Evolutionary conservation across 2,888 invertebrate genomes (phyloP), one percentile per base, ranked within the genome.

Genomic region (Drosophila formosana): DNA sequence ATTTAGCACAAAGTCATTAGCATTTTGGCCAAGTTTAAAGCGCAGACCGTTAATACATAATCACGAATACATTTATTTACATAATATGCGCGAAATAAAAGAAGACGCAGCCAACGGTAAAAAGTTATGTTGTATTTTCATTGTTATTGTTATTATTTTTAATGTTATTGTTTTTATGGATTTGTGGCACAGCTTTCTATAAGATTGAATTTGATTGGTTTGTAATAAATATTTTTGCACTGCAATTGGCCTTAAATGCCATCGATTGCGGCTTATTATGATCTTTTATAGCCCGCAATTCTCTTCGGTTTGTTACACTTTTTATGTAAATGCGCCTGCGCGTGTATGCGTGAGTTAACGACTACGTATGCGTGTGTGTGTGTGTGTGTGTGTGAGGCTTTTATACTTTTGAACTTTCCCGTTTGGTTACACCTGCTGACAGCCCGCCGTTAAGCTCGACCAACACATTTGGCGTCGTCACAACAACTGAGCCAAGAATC

Each of bases 391-490:
- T 41, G 41, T 52, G 13, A n/a, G n/a, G 34, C 30, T 37, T 45
- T 50, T 63, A 18, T 61, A 52, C 43, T 62, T 77, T 66, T 74
- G 49, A 57, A 60, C 60, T 65, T 61, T 69, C 58, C 57, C 66
- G 63, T 68, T 60, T 65, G 37, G 34, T 56, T 78, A 78, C 87
- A 86, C 84, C 87, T 86, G 83, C 49, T 70, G 69, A 43, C 57
- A 51, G 55, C 72, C 34, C 56, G 60, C 64, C 68, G 64, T 18
- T 50, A 65, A 72, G 55, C 58, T 53, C 66, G 68, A 82, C 82
- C 82, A 82, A 67, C 80, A 80, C 71, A 60, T 75, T 78, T 75
- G 75, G 65, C 80, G 71, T 83, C 87, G 75, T 78, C 61, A 65
- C 73, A 55, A 66, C 63, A 78, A 78, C 75, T 78, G 66, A 78